These are phyloP conservation scores for Melanaphis sacchari DNA, from an alignment of 1,140 invertebrate species.

Conservation along the genomic window DNA sequence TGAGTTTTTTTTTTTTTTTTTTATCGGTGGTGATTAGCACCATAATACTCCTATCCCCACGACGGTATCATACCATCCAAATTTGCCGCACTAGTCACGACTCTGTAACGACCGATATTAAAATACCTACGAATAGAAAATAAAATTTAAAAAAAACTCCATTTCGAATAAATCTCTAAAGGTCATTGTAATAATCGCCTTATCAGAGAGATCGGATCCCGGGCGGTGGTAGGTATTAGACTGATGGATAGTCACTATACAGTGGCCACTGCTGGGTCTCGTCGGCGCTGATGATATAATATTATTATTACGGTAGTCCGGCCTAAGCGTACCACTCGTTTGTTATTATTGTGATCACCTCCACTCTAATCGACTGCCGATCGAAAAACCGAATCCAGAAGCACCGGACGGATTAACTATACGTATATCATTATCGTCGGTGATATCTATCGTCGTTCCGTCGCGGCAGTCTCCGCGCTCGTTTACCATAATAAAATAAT, in stretches of 20 bases:
- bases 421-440: not conserved
- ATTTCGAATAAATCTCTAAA: not conserved
- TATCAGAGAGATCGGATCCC: not conserved
- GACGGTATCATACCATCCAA: not conserved
- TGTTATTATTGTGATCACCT: not conserved
- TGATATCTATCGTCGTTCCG: not conserved
- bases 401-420: slow-evolving; percentile 33
- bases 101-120: not conserved
- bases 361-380: slow-evolving; percentile 24
- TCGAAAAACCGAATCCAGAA: slow-evolving; percentile 17
- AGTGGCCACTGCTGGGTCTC: not conserved
- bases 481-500: slow-evolving; percentile 33
- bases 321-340: not conserved
- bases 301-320: not conserved
- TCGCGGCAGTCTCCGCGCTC: not conserved
- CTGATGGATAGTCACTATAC: not conserved
- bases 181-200: not conserved
- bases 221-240: not conserved
- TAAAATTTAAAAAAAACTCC: not conserved
- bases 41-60: not conserved
- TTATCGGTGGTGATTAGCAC: not conserved
- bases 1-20: not conserved
- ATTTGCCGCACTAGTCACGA: not conserved
- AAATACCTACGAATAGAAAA: too few species aligned
- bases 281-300: not conserved